Percentiles rank a stretch among this genome's conserved stretches.
Conservation (phyloP, 2,113 vertebrate genomes). For the Perognathus longimembris region DNA sequence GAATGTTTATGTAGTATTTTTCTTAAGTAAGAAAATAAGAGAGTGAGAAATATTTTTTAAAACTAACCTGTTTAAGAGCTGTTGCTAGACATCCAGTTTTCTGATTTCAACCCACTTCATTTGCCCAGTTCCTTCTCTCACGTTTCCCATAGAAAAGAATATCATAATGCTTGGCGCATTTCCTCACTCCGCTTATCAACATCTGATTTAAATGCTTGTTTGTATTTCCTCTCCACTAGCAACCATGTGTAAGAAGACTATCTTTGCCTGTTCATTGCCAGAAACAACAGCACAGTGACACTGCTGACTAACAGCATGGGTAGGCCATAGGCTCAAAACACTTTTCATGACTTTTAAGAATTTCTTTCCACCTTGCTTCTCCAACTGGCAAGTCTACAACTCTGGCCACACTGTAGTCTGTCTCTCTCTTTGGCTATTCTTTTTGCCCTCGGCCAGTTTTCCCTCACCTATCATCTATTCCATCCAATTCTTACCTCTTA, state of each 20-base stretch:
- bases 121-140: not conserved
- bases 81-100: not conserved
- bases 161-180: not conserved
- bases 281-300: not conserved
- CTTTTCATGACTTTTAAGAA: not conserved
- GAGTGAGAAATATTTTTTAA: not conserved
- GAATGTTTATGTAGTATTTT: not conserved
- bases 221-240: not conserved
- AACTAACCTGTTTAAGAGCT: not conserved
- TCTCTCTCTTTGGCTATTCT: not conserved
- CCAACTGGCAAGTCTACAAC: not conserved
- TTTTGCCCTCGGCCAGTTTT: not conserved
- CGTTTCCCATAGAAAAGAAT: not conserved
- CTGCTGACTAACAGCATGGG: not conserved
- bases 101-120: not conserved
- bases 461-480: rapidly evolving
- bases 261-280: not conserved
- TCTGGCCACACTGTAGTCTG: no score
- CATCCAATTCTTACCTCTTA: rapidly evolving
- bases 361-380: not conserved
- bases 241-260: not conserved
- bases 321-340: not conserved
- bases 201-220: constrained; percentile 16
- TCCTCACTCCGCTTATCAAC: not conserved
- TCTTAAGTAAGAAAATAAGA: not conserved